phyloP scores from a whole-genome alignment of 2,888 invertebrate genomes.

The Strigamia maritima region DNA sequence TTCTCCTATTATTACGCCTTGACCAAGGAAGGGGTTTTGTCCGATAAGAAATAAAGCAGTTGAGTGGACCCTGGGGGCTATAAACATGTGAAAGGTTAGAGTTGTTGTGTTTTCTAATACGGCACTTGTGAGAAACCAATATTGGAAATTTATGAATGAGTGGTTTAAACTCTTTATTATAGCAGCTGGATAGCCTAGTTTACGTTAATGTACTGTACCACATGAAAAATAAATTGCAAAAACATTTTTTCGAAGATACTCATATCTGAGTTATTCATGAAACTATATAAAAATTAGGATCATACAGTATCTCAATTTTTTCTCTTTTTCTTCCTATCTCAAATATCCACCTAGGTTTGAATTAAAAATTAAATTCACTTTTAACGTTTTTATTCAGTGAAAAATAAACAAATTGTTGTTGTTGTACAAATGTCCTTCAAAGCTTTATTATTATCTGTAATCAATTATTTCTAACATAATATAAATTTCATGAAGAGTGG shows the following conservation, averaged over 20 bases:
- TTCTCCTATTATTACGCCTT: background rate
- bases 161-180: background rate
- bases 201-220: background rate
- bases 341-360: background rate
- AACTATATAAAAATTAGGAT: background rate
- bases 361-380: too few species aligned
- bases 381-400: too few species aligned
- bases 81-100: background rate
- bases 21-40: background rate
- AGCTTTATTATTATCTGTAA: too few species aligned
- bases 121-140: background rate
- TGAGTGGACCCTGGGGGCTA: background rate
- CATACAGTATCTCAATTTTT: background rate
- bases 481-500: too few species aligned
- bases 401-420: too few species aligned
- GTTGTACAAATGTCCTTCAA: too few species aligned
- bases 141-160: background rate
- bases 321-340: background rate
- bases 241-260: background rate
- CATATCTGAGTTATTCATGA: background rate
- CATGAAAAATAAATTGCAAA: background rate
- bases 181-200: background rate
- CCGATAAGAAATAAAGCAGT: background rate
- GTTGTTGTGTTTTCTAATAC: background rate
- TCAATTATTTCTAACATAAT: too few species aligned